Base-by-base conservation (phyloP, 2,113 vertebrate genomes). In the Lota lota region DNA sequence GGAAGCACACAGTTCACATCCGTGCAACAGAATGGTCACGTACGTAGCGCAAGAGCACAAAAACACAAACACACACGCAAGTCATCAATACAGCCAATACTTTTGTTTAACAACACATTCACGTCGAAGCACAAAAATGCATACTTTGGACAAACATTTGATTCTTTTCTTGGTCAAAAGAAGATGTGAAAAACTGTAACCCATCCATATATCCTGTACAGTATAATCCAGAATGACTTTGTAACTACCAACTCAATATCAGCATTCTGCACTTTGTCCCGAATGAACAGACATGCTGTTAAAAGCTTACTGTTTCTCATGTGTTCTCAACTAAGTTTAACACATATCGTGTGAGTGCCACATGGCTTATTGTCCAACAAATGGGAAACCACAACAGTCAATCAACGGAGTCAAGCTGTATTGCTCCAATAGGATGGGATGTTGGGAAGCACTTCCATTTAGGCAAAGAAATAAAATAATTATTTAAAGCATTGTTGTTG, bases 1-100 rank as follows among this genome's bases (percentile, higher is more conserved):
- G 67, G 60, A 56, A 87, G 75, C 40, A 69, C 57, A 78, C 28
- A 76, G 76, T 75, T 87, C 82, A 86, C 83, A 79, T 82, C 67
- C 77, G 74, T 24, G 4, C 58, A 59, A 67, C 69, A 83, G 72
- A 69, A 47, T 10, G 40, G 40, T 69, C 66, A 57, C 62, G 18
- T 21, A 19, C n/a, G 61, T 10, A 62, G 61, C 0, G 12, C 40
- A 11, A 10, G 40, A 12, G 40, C 40, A 47, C 28, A 56, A 53
- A 56, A 20, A 22, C 14, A 66, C 51, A 19, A 24, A 64, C 66
- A 57, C 40, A 67, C 61, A 47, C 51, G 16, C 2, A 56, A 33
- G 28, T 33, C 28, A 33, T 4, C 28, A 33, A 33, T 24, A 47
- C 40, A 47, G 10, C 40, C 2, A 47, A 11, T 47, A 12, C 28